phyloP scores from a whole-genome alignment of 2,888 invertebrate genomes.

The Trichogramma dendrolimi region DNA sequence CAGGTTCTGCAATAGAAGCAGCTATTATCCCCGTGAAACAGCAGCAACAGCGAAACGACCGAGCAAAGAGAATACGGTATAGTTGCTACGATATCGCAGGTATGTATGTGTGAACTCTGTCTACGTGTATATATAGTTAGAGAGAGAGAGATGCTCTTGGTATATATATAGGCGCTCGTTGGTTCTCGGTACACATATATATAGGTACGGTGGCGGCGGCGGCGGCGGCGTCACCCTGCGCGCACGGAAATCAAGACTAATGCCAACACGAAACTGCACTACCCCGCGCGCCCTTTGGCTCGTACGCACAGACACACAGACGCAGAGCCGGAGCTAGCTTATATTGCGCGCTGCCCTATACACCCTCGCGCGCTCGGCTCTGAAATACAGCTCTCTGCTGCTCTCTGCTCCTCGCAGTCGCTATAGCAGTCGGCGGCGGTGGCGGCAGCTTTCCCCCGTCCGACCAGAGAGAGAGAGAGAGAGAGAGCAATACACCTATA shows the following conservation, averaged over 20 bases:
- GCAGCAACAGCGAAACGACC: no score
- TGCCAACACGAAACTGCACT: slow-evolving; percentile 65
- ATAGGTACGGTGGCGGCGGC: slow-evolving; percentile 33
- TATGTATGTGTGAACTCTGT: not conserved
- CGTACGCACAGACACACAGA: slow-evolving; percentile 21
- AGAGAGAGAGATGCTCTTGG: slow-evolving; percentile 6
- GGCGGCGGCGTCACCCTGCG: slow-evolving; percentile 49
- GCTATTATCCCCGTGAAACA: no score
- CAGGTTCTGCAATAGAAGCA: no score
- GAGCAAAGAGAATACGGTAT: no score
- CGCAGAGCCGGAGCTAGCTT: not conserved
- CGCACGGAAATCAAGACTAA: slow-evolving; percentile 62
- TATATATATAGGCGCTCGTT: no score
- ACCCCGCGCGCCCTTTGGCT: slow-evolving; percentile 40
- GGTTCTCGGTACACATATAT: no score
- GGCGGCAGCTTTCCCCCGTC: no score
- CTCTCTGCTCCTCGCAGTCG: no score
- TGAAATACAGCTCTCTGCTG: not conserved
- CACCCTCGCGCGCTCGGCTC: slow-evolving; percentile 17
- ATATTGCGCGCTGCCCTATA: not conserved
- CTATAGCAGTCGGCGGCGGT: no score
- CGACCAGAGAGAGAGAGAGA: no score
- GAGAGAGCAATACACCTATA: no score
- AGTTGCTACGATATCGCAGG: no score
- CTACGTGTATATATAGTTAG: not conserved